Evolutionary conservation across 2,797 vertebrate genomes (phyloP).

Genomic region (Melanotaenia trifasciata): DNA sequence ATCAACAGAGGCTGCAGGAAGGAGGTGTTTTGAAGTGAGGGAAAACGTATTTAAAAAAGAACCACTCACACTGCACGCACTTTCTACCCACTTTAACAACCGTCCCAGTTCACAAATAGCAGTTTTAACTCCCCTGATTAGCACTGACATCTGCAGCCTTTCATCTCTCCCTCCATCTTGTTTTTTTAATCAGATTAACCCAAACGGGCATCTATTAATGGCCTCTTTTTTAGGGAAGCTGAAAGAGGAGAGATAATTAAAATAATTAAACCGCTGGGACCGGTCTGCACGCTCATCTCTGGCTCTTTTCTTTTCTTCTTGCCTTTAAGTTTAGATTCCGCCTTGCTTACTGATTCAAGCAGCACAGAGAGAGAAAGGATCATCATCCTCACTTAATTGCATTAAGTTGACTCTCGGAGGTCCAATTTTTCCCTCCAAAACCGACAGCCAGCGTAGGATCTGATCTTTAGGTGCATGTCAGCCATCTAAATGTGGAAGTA

Average conservation of each 20-base stretch:
- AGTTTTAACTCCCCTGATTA: constrained; percentile 84
- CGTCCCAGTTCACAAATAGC: constrained; percentile 83
- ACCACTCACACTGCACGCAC: constrained; percentile 59
- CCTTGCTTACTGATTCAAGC: constrained; percentile 80
- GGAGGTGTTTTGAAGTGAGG: constrained; percentile 78
- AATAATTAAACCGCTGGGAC: constrained; percentile 94
- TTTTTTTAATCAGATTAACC: constrained; percentile 89
- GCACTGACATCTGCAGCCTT: constrained; percentile 87
- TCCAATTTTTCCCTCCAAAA: constrained; percentile 78
- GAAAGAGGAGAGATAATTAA: constrained; percentile 93
- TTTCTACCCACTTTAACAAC: constrained; percentile 81
- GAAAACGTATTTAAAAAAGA: constrained; percentile 46
- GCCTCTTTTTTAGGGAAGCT: constrained; percentile 84
- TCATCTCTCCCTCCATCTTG: constrained; percentile 87
- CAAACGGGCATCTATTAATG: constrained; percentile 92
- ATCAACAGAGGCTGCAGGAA: constrained; percentile 69
- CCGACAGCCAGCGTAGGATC: constrained; percentile 68
- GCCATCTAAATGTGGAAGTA: constrained; percentile 72
- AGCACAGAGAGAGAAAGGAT: constrained; percentile 70
- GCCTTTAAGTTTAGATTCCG: constrained; percentile 82
- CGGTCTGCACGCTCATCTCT: constrained; percentile 65
- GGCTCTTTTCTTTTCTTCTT: constrained; percentile 77
- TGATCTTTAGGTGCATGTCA: constrained; percentile 76
- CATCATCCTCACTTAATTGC: constrained; percentile 83
- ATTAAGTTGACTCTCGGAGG: constrained; percentile 83